Percentiles rank a stretch among this genome's conserved stretches.
Evolutionary conservation across 2,113 vertebrate species (phyloP).

Genomic region (Phasianus colchicus): DNA sequence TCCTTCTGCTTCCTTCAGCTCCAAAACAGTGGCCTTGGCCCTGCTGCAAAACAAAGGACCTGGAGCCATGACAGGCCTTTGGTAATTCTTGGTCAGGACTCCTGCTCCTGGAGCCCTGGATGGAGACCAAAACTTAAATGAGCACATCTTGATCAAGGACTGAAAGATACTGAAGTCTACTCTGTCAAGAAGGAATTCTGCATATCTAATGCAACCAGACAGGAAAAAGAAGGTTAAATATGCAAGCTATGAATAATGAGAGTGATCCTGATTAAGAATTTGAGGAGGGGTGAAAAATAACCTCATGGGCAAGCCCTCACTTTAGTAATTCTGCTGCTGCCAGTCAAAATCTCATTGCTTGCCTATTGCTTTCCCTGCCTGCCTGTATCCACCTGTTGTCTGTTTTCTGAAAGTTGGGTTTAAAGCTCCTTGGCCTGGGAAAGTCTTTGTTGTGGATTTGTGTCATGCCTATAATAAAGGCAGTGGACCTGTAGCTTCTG

Average conservation of each 20-base stretch:
- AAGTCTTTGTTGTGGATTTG: slow-evolving; percentile 72
- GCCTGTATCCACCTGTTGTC: slow-evolving; percentile 68
- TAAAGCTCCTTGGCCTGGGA: slow-evolving; percentile 66
- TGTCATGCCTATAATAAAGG: slow-evolving; percentile 56
- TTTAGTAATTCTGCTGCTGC: slow-evolving; percentile 48
- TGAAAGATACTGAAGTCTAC: not conserved
- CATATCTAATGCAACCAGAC: not conserved
- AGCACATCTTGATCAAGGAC: not conserved
- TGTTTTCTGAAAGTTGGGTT: slow-evolving; percentile 52
- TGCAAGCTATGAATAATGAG: not conserved
- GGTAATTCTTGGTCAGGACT: not conserved
- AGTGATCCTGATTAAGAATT: slow-evolving; percentile 9
- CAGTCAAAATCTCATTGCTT: slow-evolving; percentile 47
- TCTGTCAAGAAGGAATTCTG: not conserved
- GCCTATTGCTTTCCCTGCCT: slow-evolving; percentile 40
- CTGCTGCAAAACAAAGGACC: not conserved
- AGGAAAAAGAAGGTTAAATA: not conserved
- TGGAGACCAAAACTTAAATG: not conserved
- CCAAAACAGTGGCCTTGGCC: not conserved
- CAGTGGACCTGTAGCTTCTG: slow-evolving; percentile 49
- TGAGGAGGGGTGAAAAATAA: slow-evolving; percentile 32
- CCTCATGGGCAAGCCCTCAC: slow-evolving; percentile 40
- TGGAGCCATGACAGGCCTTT: not conserved
- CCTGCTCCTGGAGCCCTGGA: not conserved
- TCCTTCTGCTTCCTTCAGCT: not conserved